Percentiles rank a stretch among this genome's conserved stretches.
These are phyloP conservation scores for Burhinus oedicnemus DNA, from an alignment of 2,113 vertebrate species.

Conservation along the genomic window DNA sequence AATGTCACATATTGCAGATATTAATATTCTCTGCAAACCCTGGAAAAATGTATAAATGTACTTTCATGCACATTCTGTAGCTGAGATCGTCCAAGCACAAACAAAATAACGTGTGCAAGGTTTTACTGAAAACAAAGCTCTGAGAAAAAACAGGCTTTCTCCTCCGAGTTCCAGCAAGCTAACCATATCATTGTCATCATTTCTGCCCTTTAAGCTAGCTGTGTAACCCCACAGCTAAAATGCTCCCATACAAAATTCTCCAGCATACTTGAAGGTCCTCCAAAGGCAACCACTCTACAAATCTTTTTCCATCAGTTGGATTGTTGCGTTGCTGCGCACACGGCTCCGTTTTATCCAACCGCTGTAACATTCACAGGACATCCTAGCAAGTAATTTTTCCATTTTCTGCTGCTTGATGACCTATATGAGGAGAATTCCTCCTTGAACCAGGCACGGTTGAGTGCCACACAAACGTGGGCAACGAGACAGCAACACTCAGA, in stretches of 20 bases:
- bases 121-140: not conserved
- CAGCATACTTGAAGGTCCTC: not conserved
- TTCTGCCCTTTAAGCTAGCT: not conserved
- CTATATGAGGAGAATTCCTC: not conserved
- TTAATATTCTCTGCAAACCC: not conserved
- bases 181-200: not conserved
- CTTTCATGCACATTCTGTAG: not conserved
- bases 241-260: rapidly evolving
- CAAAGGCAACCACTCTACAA: not conserved
- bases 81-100: not conserved
- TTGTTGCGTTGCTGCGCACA: not conserved
- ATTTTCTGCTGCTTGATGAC: not conserved
- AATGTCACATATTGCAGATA: not conserved
- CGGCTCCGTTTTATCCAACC: not conserved
- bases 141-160: not conserved
- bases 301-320: not conserved
- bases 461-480: not conserved
- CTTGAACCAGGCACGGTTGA: not conserved
- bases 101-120: rapidly evolving
- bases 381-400: not conserved
- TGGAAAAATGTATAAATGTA: not conserved
- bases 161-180: not conserved
- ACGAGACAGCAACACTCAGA: not conserved
- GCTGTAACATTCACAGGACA: not conserved
- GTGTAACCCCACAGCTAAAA: not conserved